Conservation (phyloP, 2,888 invertebrate genomes). For the Lomographa bimaculata region DNA sequence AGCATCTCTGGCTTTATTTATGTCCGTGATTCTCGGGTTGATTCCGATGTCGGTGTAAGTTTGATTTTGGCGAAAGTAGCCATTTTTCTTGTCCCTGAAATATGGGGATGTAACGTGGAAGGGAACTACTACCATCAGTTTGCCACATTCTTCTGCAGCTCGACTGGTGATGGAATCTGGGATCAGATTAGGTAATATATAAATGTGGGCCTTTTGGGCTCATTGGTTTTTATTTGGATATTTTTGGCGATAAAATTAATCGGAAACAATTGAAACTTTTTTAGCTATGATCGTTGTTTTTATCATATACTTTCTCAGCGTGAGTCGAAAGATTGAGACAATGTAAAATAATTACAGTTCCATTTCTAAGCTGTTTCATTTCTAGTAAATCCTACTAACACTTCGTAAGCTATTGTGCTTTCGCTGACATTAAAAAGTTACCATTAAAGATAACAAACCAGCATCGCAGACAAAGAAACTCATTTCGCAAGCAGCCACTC, state of each 20-base stretch:
- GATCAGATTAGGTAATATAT: conserved; percentile 6
- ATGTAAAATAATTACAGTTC: too few species aligned
- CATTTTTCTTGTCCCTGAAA: conserved; percentile 21
- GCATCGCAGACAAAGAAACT: conserved; percentile 15
- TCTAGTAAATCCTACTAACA: too few species aligned
- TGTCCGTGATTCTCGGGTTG: conserved; percentile 20
- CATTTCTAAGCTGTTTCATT: too few species aligned
- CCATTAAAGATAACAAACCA: too few species aligned
- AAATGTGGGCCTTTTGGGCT: not conserved
- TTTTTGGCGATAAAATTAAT: too few species aligned
- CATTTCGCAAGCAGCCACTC: conserved; percentile 19
- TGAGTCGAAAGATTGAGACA: too few species aligned
- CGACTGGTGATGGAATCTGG: conserved; percentile 1
- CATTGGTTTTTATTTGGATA: too few species aligned
- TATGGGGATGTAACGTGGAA: conserved; percentile 11
- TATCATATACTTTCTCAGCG: too few species aligned
- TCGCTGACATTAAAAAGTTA: too few species aligned
- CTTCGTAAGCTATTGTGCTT: not conserved
- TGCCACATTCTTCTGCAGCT: conserved; percentile 3
- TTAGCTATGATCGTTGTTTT: too few species aligned
- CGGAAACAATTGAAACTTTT: too few species aligned
- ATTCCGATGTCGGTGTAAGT: conserved; percentile 23
- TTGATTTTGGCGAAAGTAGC: conserved; percentile 19
- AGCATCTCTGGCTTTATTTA: conserved; percentile 20
- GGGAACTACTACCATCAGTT: conserved; percentile 7